These are phyloP conservation scores for Crenuchus spilurus DNA, from an alignment of 2,797 vertebrate genomes.

Conservation along the genomic window DNA sequence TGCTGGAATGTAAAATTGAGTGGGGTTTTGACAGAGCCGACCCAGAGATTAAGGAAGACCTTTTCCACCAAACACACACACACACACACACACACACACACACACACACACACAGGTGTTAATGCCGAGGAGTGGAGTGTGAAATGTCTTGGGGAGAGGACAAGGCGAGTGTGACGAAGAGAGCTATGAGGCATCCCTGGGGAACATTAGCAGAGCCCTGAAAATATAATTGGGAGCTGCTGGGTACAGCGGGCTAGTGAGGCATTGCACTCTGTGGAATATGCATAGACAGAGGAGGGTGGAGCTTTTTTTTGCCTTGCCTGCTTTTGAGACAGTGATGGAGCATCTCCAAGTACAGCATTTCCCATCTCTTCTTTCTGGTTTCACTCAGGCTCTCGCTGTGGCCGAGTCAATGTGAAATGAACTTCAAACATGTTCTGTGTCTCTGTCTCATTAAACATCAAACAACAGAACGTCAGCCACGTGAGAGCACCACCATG, in stretches of 20 bases:
- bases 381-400: not conserved
- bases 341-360: not conserved
- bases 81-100: not conserved
- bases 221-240: slow-evolving; percentile 48
- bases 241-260: slow-evolving; percentile 31
- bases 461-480: slow-evolving; percentile 28
- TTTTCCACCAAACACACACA: too few species aligned
- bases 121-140: slow-evolving; percentile 8
- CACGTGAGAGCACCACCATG: not conserved
- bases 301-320: not conserved
- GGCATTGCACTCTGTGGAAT: slow-evolving; percentile 16
- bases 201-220: slow-evolving; percentile 43
- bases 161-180: slow-evolving; percentile 19
- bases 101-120: slow-evolving; percentile 11
- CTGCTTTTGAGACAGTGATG: not conserved
- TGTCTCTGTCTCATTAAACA: slow-evolving; percentile 15
- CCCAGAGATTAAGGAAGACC: not conserved
- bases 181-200: slow-evolving; percentile 22
- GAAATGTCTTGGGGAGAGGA: slow-evolving; percentile 36
- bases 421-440: not conserved
- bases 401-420: slow-evolving; percentile 7
- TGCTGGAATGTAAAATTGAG: too few species aligned
- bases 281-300: not conserved
- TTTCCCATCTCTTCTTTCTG: slow-evolving; percentile 4
- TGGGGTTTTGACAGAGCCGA: slow-evolving; percentile 5